These are phyloP conservation scores for Eristalinus sepulchralis DNA, from an alignment of 2,888 invertebrate genomes.

Conservation along the genomic window DNA sequence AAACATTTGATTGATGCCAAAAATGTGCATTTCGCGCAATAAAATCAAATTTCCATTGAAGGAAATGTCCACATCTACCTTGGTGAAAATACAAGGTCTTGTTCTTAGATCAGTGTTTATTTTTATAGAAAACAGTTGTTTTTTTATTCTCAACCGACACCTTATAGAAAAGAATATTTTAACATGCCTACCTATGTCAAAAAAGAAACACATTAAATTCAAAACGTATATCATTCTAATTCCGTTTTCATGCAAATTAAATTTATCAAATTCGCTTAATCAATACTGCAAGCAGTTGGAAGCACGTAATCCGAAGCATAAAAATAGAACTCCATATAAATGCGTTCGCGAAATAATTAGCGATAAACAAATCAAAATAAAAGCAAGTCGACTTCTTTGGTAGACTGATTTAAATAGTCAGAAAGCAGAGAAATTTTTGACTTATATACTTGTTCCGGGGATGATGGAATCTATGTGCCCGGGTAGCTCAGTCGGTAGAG, in stretches of 20 bases:
- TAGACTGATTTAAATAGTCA: background rate
- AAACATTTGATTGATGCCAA: too few species aligned
- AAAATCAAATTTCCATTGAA: too few species aligned
- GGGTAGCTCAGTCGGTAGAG: conserved; percentile 75
- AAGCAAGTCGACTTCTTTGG: background rate
- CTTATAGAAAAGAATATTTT: too few species aligned
- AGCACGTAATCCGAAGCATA: background rate
- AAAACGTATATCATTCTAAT: background rate
- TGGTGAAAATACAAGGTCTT: too few species aligned
- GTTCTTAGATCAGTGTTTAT: too few species aligned
- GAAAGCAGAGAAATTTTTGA: background rate
- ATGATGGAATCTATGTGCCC: conserved; percentile 48
- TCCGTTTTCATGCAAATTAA: background rate
- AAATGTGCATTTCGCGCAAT: too few species aligned
- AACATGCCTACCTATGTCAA: background rate
- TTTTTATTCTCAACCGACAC: too few species aligned
- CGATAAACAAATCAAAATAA: too few species aligned
- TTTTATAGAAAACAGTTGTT: too few species aligned
- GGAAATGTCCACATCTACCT: too few species aligned
- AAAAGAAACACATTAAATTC: background rate
- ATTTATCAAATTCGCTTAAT: background rate
- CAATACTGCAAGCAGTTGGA: background rate
- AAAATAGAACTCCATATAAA: background rate
- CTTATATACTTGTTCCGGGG: background rate
- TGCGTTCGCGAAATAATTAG: too few species aligned